Evolutionary conservation across 2,888 invertebrate species (phyloP).

Genomic region (Morpho deidamia): DNA sequence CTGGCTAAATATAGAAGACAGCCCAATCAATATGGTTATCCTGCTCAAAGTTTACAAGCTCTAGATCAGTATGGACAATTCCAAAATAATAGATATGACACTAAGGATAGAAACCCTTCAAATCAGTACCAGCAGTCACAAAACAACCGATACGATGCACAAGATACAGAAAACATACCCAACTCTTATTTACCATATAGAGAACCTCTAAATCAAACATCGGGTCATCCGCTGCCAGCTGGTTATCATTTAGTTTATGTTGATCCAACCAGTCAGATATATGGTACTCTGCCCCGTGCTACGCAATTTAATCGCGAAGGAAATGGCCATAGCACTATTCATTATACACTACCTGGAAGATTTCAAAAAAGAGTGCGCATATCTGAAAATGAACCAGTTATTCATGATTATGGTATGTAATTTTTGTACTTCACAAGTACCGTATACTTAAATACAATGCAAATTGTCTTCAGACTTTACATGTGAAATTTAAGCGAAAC

Average conservation of each 20-base stretch:
- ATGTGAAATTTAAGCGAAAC: too few species aligned
- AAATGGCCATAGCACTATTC: conserved; percentile 37
- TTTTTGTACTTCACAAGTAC: not conserved
- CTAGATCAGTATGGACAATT: conserved; percentile 48
- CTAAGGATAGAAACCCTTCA: conserved; percentile 32
- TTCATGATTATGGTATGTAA: conserved; percentile 68
- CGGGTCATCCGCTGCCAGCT: conserved; percentile 30
- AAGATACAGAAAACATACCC: conserved; percentile 32
- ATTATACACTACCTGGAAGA: conserved; percentile 55
- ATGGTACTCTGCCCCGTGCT: conserved; percentile 52
- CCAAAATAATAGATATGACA: conserved; percentile 31
- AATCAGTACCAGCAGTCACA: conserved; percentile 33
- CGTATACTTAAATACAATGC: too few species aligned
- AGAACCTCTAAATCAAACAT: conserved; percentile 39
- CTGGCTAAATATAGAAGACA: conserved; percentile 58
- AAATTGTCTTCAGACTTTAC: too few species aligned
- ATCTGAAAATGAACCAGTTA: conserved; percentile 57
- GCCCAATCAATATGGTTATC: conserved; percentile 56
- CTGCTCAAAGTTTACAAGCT: conserved; percentile 63
- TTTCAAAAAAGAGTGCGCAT: conserved; percentile 64
- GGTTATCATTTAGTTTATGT: conserved; percentile 47
- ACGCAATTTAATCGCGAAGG: conserved; percentile 35
- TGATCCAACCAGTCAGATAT: conserved; percentile 41
- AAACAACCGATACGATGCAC: conserved; percentile 34
- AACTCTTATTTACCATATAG: conserved; percentile 53